Evolutionary conservation across 2,113 vertebrate species (phyloP).

Genomic region (Tonatia bakeri): DNA sequence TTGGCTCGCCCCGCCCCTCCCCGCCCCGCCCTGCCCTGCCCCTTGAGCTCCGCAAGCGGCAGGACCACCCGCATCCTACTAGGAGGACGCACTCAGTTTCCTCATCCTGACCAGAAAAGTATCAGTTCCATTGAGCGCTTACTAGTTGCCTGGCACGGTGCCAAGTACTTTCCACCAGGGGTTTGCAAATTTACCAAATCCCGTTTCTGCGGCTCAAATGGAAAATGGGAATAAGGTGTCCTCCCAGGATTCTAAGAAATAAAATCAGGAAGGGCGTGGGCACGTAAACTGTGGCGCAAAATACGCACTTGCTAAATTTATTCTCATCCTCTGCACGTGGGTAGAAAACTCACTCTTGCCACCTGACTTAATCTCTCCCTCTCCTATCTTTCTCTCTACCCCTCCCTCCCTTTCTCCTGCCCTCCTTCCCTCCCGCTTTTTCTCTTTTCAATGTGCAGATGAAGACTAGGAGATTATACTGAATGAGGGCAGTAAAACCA

Average conservation of each 20-base stretch:
- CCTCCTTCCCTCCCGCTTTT: background rate
- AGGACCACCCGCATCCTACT: fast-evolving
- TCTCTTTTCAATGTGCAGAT: background rate
- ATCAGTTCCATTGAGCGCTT: background rate
- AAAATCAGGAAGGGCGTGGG: background rate
- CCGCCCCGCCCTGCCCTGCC: background rate
- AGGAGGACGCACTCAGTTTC: background rate
- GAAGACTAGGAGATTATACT: background rate
- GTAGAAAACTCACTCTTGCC: background rate
- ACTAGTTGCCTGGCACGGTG: background rate
- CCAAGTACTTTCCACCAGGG: background rate
- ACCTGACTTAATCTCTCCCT: background rate
- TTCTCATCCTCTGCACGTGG: background rate
- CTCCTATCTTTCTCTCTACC: background rate
- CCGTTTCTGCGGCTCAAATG: background rate
- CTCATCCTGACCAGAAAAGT: background rate
- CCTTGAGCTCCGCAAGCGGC: background rate
- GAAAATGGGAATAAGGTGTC: background rate
- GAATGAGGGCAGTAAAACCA: background rate
- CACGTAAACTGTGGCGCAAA: background rate
- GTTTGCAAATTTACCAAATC: background rate
- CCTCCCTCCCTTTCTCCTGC: background rate
- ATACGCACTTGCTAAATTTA: background rate
- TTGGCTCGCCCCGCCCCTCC: fast-evolving
- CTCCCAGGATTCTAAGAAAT: background rate